Evolutionary conservation across 2,113 vertebrate species (phyloP).

Genomic region (Ammodramus savannarum): DNA sequence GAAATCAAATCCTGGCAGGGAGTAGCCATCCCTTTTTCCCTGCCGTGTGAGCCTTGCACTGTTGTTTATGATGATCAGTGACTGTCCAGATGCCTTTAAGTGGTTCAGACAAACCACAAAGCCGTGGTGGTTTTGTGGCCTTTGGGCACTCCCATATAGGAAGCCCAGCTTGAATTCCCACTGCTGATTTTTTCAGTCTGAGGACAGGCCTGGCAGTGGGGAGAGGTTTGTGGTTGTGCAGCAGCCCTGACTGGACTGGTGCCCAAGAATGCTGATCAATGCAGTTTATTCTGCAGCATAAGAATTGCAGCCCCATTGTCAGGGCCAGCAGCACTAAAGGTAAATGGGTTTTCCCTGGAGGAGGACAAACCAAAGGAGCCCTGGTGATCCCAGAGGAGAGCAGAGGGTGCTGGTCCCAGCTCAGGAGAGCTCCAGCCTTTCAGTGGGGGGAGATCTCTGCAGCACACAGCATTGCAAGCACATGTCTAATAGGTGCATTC

Average conservation of each 20-base stretch:
- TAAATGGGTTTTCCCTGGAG: neutral
- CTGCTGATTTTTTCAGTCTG: neutral
- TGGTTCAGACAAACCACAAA: neutral
- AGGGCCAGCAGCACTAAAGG: neutral
- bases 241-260: neutral
- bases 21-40: neutral
- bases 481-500: constrained; percentile 72
- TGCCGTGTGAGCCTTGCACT: accelerated
- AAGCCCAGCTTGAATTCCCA: neutral
- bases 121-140: neutral
- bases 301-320: neutral
- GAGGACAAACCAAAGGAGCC: neutral
- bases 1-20: neutral
- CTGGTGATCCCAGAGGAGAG: constrained; percentile 13
- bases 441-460: constrained; percentile 10
- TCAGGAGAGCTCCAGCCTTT: neutral
- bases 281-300: neutral
- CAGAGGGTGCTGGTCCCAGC: neutral
- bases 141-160: neutral
- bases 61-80: neutral
- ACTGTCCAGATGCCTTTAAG: neutral
- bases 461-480: constrained; percentile 41
- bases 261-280: neutral
- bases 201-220: neutral
- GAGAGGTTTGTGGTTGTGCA: neutral